These are phyloP conservation scores for Neodontobutis hainanensis DNA, from an alignment of 2,113 vertebrate species.

Conservation along the genomic window DNA sequence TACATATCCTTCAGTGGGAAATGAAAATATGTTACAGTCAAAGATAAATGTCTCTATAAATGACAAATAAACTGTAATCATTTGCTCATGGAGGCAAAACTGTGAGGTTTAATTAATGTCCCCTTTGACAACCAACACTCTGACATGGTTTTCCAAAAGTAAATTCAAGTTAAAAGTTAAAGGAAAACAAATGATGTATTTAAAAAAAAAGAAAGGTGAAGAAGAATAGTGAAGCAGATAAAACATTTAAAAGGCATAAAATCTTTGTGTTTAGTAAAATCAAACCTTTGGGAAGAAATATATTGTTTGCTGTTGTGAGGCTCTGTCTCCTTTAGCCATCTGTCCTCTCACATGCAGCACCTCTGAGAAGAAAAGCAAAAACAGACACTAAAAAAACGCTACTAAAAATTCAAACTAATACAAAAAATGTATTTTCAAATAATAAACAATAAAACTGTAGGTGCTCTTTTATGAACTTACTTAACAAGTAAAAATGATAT, in stretches of 20 bases:
- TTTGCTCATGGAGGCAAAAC: constrained; percentile 43
- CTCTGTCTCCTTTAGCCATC: constrained; percentile 83
- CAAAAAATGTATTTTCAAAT: no score
- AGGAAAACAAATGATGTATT: not conserved
- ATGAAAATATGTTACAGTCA: no score
- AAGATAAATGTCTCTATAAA: constrained; percentile 20
- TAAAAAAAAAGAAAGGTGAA: constrained; percentile 36
- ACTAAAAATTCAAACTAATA: no score
- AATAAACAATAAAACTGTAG: not conserved
- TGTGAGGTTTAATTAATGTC: constrained; percentile 69
- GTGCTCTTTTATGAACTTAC: no score
- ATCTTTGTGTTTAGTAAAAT: not conserved
- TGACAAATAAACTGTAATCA: constrained; percentile 54
- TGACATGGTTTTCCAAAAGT: constrained; percentile 65
- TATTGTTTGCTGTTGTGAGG: constrained; percentile 85
- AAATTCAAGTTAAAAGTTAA: constrained; percentile 44
- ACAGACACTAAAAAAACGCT: no score
- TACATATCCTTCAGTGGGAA: not conserved
- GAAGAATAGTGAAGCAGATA: not conserved
- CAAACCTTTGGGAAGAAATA: constrained; percentile 91
- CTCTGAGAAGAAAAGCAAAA: constrained; percentile 59
- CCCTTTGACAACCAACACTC: constrained; percentile 57
- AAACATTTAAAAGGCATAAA: no score
- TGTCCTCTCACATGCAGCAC: constrained; percentile 74
- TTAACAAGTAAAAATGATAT: not conserved